Conservation (phyloP, 2,888 invertebrate species). For the Drosophila vallismaia region DNA sequence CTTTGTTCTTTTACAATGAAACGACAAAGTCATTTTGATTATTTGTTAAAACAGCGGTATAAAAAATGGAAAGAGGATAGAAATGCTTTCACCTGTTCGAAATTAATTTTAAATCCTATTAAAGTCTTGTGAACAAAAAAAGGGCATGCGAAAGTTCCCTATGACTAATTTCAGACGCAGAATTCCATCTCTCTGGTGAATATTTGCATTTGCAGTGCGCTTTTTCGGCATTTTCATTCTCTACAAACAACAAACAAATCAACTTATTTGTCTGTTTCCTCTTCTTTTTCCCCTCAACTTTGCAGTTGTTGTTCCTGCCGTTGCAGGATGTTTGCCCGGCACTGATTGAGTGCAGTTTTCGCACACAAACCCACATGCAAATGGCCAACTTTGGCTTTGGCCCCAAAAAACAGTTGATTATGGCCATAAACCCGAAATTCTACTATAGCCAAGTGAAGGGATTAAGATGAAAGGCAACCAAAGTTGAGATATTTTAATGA, state of each 20-base stretch:
- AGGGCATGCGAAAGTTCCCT: not conserved
- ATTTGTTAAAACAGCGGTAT: no score
- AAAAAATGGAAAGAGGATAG: no score
- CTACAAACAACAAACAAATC: constrained; percentile 70
- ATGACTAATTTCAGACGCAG: not conserved
- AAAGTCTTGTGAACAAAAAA: not conserved
- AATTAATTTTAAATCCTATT: not conserved
- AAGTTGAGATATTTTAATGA: not conserved
- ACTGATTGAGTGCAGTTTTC: constrained; percentile 53
- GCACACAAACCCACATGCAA: constrained; percentile 17
- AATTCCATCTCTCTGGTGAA: constrained; percentile 9
- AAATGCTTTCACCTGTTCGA: not conserved
- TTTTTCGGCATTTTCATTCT: constrained; percentile 67
- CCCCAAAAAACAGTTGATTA: constrained; percentile 28
- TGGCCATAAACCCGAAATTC: constrained; percentile 10
- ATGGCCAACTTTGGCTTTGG: constrained; percentile 26
- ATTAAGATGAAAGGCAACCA: not conserved
- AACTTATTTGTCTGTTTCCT: constrained; percentile 64
- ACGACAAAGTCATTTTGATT: no score
- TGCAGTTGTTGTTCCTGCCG: constrained; percentile 10
- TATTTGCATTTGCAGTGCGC: constrained; percentile 65
- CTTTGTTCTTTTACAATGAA: no score
- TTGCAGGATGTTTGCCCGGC: constrained; percentile 46
- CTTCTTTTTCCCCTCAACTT: constrained; percentile 20
- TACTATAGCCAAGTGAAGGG: not conserved